A percentile compares a stretch with the other conserved stretches of the same genome.
phyloP scores from a whole-genome alignment of 2,888 invertebrate species.

The Stenichneumon culpator region DNA sequence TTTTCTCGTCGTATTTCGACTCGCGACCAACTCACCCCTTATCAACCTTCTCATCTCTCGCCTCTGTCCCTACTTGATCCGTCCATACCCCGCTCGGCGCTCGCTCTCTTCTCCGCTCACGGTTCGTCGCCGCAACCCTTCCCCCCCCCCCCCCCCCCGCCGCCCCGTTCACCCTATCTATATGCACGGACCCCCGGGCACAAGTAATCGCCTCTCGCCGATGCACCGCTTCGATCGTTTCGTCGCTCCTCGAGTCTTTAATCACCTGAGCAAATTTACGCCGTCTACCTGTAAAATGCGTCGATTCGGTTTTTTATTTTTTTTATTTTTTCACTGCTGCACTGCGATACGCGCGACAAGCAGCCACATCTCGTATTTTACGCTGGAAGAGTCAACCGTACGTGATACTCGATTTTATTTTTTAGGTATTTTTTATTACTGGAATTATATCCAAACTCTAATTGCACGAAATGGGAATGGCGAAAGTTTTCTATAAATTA shows the following conservation, averaged over 20 bases:
- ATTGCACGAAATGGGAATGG: too few relatives aligned
- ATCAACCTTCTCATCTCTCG: slow-evolving; percentile 37
- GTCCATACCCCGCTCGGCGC: slow-evolving; percentile 17
- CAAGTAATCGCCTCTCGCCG: slow-evolving; percentile 68
- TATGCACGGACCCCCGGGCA: slow-evolving; percentile 35
- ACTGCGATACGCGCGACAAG: background rate
- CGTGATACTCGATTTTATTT: background rate
- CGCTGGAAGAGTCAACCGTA: background rate
- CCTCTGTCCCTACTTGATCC: slow-evolving; percentile 57
- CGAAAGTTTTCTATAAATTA: too few relatives aligned
- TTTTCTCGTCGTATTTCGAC: slow-evolving; percentile 34
- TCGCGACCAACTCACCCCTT: slow-evolving; percentile 37
- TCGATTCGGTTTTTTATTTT: slow-evolving; percentile 31
- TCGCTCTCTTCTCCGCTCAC: background rate
- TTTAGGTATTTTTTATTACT: background rate
- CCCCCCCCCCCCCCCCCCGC: background rate
- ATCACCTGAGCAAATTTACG: slow-evolving; percentile 65
- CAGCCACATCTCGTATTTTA: background rate
- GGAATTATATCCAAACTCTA: background rate
- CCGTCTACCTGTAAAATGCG: slow-evolving; percentile 43
- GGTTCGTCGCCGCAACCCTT: background rate
- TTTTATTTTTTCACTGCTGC: background rate
- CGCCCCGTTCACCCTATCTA: slow-evolving; percentile 1
- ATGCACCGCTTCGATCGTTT: slow-evolving; percentile 62
- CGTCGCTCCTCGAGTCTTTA: slow-evolving; percentile 66